Percentiles rank a stretch among this genome's conserved stretches.
Conservation (phyloP, 1,140 invertebrate species). For the Chironomus tepperi region DNA sequence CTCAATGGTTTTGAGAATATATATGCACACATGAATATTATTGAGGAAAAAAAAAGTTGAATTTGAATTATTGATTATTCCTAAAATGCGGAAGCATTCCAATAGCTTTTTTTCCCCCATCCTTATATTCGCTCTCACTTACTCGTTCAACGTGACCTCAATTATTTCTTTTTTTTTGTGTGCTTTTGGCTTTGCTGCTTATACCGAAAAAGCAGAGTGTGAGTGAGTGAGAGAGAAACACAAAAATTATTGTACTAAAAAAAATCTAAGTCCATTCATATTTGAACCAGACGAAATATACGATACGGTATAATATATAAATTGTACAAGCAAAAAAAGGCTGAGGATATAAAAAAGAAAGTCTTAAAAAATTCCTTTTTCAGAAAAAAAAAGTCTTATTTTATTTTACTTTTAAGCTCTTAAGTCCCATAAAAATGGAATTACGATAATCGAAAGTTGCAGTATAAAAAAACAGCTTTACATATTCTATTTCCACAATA, state of each 20-base stretch:
- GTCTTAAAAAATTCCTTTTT: neutral
- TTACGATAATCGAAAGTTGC: constrained; percentile 2
- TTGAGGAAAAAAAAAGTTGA: neutral
- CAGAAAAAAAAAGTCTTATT: neutral
- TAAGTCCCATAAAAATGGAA: constrained; percentile 6
- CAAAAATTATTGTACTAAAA: neutral
- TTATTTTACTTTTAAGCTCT: neutral
- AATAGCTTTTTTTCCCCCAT: neutral
- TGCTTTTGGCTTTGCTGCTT: neutral
- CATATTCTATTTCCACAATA: too few relatives aligned
- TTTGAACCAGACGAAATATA: neutral
- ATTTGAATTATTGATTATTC: constrained; percentile 23
- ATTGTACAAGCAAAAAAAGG: neutral
- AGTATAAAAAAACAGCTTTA: neutral
- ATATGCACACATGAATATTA: neutral
- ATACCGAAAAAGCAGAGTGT: neutral
- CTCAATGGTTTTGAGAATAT: neutral
- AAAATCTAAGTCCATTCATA: constrained; percentile 3
- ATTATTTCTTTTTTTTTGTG: constrained; percentile 18
- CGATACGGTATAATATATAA: constrained; percentile 2
- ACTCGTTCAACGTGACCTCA: constrained; percentile 5
- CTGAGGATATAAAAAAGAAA: neutral
- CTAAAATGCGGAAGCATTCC: constrained; percentile 4
- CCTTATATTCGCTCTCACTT: neutral
- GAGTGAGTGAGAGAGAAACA: neutral